Conservation (phyloP, 92 coral and sea anemone genomes). For the Bergia sp. region DNA sequence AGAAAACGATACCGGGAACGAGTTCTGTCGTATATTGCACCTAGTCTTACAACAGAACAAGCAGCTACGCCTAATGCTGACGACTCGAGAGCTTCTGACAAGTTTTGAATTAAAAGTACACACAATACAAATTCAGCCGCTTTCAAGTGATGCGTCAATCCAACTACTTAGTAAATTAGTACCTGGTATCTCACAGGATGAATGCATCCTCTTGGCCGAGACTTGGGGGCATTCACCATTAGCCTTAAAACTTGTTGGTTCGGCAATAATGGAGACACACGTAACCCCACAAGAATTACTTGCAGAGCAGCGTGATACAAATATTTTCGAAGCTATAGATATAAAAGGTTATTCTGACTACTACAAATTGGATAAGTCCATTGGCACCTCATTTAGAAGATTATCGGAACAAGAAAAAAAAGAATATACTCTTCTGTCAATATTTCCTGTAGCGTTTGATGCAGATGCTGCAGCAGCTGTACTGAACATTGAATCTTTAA, state of each 20-base stretch:
- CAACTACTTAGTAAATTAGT: neutral
- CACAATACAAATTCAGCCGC: neutral
- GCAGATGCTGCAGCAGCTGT: slow-evolving; percentile 17
- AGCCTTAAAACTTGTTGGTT: neutral
- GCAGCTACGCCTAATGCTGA: neutral
- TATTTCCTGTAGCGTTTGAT: neutral
- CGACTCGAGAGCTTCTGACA: slow-evolving; percentile 2
- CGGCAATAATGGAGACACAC: neutral
- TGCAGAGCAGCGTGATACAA: neutral
- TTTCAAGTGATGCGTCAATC: neutral
- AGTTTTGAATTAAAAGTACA: neutral
- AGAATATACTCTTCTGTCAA: neutral
- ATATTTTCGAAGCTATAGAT: neutral
- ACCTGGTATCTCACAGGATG: neutral
- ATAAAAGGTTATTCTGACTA: neutral
- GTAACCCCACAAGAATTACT: neutral
- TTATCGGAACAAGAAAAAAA: slow-evolving; percentile 2
- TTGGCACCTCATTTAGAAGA: neutral
- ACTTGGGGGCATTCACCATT: neutral
- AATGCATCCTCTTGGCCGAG: neutral
- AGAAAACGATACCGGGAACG: neutral
- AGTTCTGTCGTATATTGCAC: neutral
- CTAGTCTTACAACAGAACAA: neutral
- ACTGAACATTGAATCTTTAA: neutral
- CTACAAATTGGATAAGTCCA: neutral